A percentile compares a stretch with the other conserved stretches of the same genome.
These are phyloP conservation scores for Python bivittatus DNA, from an alignment of 2,113 vertebrate species.

Conservation along the genomic window DNA sequence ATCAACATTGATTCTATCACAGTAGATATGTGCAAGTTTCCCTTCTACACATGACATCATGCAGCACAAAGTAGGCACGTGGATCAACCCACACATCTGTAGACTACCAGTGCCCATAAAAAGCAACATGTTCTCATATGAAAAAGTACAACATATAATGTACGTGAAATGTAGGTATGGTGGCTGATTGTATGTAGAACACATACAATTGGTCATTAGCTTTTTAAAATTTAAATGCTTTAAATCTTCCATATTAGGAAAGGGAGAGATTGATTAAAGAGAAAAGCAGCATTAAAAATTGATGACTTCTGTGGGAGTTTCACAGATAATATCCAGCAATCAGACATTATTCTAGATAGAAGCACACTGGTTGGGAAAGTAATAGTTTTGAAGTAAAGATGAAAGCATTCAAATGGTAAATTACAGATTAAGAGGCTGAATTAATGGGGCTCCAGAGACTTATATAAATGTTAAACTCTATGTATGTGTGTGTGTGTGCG, in stretches of 20 bases:
- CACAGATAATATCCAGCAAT: background rate
- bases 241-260: background rate
- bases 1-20: background rate
- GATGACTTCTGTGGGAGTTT: background rate
- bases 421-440: background rate
- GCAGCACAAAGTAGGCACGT: background rate
- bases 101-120: background rate
- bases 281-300: background rate
- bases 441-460: background rate
- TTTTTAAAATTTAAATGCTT: background rate
- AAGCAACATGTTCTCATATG: background rate
- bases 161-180: background rate
- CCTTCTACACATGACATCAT: background rate
- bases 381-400: conserved; percentile 7
- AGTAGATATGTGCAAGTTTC: background rate
- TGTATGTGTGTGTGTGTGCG: background rate
- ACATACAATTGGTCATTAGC: background rate
- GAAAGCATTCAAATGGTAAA: conserved; percentile 6
- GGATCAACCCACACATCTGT: background rate
- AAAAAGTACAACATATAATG: background rate
- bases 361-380: background rate
- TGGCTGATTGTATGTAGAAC: background rate
- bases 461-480: background rate
- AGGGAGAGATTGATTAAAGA: background rate
- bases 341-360: conserved; percentile 1